phyloP scores from a whole-genome alignment of 2,797 vertebrate genomes.

The Sternarchorhynchus goeldii region DNA sequence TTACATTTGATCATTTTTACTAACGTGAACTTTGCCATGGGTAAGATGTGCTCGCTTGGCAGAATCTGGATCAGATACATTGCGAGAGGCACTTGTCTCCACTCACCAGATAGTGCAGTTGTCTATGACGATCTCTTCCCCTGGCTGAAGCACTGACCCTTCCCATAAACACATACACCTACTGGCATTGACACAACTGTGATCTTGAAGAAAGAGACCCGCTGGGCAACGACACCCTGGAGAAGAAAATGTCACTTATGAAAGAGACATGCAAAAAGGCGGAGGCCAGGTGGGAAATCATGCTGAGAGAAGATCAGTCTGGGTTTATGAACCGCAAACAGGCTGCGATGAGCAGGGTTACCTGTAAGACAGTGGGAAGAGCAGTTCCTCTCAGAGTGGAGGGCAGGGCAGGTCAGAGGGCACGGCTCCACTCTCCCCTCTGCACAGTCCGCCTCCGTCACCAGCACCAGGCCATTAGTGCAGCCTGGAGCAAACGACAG shows the following conservation, averaged over 20 bases:
- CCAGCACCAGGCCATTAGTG: conserved; percentile 69
- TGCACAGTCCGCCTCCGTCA: conserved; percentile 74
- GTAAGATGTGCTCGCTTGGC: not conserved
- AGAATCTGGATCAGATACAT: not conserved
- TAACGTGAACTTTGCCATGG: not conserved
- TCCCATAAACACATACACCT: conserved; percentile 79
- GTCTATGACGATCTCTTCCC: conserved; percentile 66
- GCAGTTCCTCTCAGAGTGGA: conserved; percentile 74
- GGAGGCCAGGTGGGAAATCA: too few species aligned
- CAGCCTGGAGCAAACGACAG: conserved; percentile 71
- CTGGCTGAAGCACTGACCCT: conserved; percentile 65
- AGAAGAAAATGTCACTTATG: not conserved
- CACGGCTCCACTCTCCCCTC: conserved; percentile 71
- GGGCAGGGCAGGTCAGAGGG: conserved; percentile 77
- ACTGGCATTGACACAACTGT: conserved; percentile 77
- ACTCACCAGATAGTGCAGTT: conserved; percentile 82
- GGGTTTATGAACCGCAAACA: not conserved
- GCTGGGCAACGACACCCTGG: conserved; percentile 83
- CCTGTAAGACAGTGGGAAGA: conserved; percentile 74
- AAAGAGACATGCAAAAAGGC: not conserved
- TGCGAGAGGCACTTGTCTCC: not conserved
- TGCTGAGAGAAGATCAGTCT: too few species aligned
- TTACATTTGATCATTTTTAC: too few species aligned
- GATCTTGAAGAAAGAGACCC: conserved; percentile 76
- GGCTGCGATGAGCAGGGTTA: conserved; percentile 49